A percentile compares a stretch with the other conserved stretches of the same genome.
phyloP scores from a whole-genome alignment of 2,113 vertebrate genomes.

The Paramisgurnus dabryanus region DNA sequence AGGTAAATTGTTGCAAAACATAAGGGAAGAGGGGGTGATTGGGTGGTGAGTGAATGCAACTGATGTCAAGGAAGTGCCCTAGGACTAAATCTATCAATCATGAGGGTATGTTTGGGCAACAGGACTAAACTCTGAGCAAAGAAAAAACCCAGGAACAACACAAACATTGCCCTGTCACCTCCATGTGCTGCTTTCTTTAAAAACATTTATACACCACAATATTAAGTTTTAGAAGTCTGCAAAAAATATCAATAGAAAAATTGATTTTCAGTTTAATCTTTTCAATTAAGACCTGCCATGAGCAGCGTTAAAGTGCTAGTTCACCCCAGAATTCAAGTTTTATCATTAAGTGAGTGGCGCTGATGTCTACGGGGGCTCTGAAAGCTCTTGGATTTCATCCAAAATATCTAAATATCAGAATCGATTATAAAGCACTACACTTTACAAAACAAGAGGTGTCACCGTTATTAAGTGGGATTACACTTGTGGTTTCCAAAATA shows the following conservation, averaged over 20 bases:
- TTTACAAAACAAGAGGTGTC: too few species aligned
- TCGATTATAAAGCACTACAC: too few species aligned
- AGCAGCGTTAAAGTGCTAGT: too few species aligned
- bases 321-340: too few species aligned
- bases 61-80: background rate
- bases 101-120: background rate
- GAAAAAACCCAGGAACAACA: background rate
- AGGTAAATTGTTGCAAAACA: background rate
- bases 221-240: background rate
- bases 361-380: too few species aligned
- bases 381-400: too few species aligned
- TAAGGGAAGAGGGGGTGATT: background rate
- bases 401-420: too few species aligned
- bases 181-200: background rate
- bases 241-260: background rate
- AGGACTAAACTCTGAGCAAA: slow-evolving; percentile 4
- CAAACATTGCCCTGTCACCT: background rate
- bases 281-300: too few species aligned
- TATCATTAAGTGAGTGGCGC: too few species aligned
- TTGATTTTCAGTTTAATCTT: too few species aligned
- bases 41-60: background rate
- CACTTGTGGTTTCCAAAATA: too few species aligned
- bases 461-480: too few species aligned
- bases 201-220: background rate
- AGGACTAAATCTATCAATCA: slow-evolving; percentile 9